Base-by-base conservation (phyloP, 2,797 vertebrate species). In the Malurus splendens region DNA sequence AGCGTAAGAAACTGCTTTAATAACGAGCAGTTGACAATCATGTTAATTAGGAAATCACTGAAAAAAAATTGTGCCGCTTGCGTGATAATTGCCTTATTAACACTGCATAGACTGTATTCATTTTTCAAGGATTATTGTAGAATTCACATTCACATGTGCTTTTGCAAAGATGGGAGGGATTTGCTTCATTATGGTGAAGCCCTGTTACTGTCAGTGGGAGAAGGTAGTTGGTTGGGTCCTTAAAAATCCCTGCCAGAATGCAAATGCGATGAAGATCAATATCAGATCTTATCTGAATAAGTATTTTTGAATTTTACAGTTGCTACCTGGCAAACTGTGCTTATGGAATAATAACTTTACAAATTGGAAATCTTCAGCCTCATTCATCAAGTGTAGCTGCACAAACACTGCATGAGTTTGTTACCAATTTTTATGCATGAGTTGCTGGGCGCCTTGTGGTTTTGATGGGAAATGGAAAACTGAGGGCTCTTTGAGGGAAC, bases 21-120 rank as follows among this genome's bases (percentile, higher is more conserved):
- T 86, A 94, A 66, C 90, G 94, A 95, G 66, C 86, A 92, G 83
- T 92, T 94, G 75, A 93, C 90, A 80, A 42, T 80, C 67, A 62
- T 51, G 57, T 93, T 96, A 94, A 96, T 94, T 95, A 90, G 85
- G 62, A 96, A 96, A 92, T 91, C 62, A 36, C 60, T 82, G 64
- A 73, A 94, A 90, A 90, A 36, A 91, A 86, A 48, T 47, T 12
- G 16, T 72, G 47, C 74, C 3, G 28, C 57, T 94, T 93, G 70
- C 33, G 32, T 85, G 80, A 81, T 93, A 95, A 94, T 93, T 95
- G 84, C 88, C 57, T 95, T 95, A 91, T 94, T 93, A 95, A 68
- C 90, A 73, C 90, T 94, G 82, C 70, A 18, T 64, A 95, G 72
- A 23, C 52, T 81, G 18, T 48, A 89, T 60, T 82, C n/a, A 74